Conservation (phyloP, 2,797 vertebrate species). For the Cottoperca gobio region DNA sequence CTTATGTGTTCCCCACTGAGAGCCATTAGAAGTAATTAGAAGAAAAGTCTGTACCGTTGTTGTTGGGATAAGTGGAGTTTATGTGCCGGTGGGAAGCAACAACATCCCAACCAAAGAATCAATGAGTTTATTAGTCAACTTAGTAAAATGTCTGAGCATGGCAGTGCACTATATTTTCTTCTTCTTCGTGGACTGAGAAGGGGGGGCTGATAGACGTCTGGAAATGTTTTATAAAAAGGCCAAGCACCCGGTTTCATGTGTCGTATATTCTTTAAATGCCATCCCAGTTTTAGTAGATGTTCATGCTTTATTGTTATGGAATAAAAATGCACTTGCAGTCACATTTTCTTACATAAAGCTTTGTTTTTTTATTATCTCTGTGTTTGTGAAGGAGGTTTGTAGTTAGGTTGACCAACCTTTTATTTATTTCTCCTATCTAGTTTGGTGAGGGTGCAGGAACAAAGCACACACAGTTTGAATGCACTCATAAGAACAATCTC, state of each 20-base stretch:
- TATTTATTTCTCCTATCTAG: background rate
- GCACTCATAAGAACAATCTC: background rate
- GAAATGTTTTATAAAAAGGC: slow-evolving; percentile 7
- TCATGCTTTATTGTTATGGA: background rate
- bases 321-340: background rate
- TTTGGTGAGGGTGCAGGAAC: background rate
- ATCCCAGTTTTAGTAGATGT: background rate
- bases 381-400: background rate
- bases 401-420: background rate
- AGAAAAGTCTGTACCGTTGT: slow-evolving; percentile 21
- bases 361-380: background rate
- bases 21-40: slow-evolving; percentile 58
- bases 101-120: slow-evolving; percentile 30
- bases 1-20: slow-evolving; percentile 49
- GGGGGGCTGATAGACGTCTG: background rate
- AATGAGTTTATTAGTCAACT: slow-evolving; percentile 12
- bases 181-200: background rate
- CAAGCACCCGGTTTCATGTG: background rate
- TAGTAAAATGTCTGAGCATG: background rate
- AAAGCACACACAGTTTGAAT: background rate
- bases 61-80: slow-evolving; percentile 22
- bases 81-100: slow-evolving; percentile 33
- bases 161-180: background rate
- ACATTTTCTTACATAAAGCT: too few relatives aligned
- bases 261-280: background rate